Percentiles rank a stretch among this genome's conserved stretches.
Conservation (phyloP, 2,797 vertebrate genomes). For the Gila robusta region DNA sequence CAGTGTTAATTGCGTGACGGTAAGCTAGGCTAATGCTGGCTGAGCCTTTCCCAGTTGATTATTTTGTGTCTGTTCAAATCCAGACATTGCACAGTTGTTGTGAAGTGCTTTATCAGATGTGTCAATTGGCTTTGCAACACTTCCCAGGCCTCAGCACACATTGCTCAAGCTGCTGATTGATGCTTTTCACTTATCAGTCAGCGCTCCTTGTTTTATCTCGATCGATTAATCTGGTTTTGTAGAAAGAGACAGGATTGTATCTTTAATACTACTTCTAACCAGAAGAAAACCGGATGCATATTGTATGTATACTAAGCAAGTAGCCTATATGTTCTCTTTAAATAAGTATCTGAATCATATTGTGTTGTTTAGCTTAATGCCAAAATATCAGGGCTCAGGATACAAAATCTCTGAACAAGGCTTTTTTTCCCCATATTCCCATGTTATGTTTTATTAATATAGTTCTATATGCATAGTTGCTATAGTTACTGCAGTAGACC, state of each 20-base stretch:
- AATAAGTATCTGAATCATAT: not conserved
- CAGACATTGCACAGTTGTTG: not conserved
- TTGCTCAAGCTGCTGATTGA: conserved; percentile 62
- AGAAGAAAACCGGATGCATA: not conserved
- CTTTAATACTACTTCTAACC: not conserved
- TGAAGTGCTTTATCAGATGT: conserved; percentile 7
- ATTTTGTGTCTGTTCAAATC: not conserved
- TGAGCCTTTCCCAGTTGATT: not conserved
- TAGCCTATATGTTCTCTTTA: not conserved
- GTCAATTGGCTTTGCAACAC: conserved; percentile 12
- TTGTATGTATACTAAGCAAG: not conserved
- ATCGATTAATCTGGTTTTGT: conserved; percentile 2
- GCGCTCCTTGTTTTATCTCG: conserved; percentile 35
- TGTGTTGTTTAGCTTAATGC: conserved; percentile 8
- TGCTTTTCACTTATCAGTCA: conserved; percentile 64
- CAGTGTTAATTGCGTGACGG: too few relatives aligned
- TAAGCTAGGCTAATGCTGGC: not conserved
- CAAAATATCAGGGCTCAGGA: not conserved
- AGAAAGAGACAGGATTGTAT: conserved; percentile 6
- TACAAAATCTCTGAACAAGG: not conserved
- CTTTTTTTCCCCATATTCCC: not conserved
- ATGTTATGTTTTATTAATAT: conserved; percentile 7
- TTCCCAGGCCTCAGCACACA: not conserved
- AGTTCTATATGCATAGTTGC: not conserved
- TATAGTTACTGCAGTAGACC: conserved; percentile 11